Evolutionary conservation across 2,113 vertebrate genomes (phyloP).

Genomic region (Dolichallabes microphthalmus): DNA sequence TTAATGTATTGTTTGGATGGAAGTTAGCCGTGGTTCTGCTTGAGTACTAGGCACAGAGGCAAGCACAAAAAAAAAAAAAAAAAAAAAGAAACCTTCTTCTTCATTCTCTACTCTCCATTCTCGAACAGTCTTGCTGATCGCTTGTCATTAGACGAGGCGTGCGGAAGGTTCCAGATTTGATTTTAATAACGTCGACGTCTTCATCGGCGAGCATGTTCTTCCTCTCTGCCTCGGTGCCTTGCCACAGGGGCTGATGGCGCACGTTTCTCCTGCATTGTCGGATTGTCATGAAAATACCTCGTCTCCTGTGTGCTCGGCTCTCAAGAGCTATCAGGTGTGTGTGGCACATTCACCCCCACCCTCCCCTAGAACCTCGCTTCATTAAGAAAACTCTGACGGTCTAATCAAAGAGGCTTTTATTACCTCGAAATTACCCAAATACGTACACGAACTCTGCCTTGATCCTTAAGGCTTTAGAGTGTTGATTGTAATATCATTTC

Average conservation of each 20-base stretch:
- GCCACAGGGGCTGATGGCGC: constrained; percentile 77
- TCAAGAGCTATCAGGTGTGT: constrained; percentile 79
- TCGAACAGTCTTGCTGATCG: constrained; percentile 82
- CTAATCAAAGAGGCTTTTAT: constrained; percentile 44
- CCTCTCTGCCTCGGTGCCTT: constrained; percentile 80
- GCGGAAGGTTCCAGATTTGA: constrained; percentile 86
- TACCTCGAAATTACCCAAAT: constrained; percentile 40
- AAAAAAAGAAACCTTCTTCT: constrained; percentile 86
- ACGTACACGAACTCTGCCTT: constrained; percentile 22
- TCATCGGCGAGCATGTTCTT: constrained; percentile 86
- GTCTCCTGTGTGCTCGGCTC: constrained; percentile 66
- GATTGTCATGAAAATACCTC: constrained; percentile 72
- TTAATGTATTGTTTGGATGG: constrained; percentile 80
- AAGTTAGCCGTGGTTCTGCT: constrained; percentile 86
- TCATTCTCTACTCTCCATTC: constrained; percentile 68
- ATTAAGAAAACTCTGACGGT: constrained; percentile 35
- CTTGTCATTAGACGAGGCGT: constrained; percentile 89
- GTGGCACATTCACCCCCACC: constrained; percentile 58
- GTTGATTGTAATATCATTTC: constrained; percentile 32
- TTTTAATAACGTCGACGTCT: constrained; percentile 92
- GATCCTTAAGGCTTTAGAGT: constrained; percentile 23
- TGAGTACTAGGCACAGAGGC: constrained; percentile 93
- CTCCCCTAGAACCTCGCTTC: constrained; percentile 58
- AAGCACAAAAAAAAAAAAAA: too few relatives aligned
- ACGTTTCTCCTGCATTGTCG: constrained; percentile 69